Conservation (phyloP, 2,113 vertebrate genomes). For the Grallaria varia region DNA sequence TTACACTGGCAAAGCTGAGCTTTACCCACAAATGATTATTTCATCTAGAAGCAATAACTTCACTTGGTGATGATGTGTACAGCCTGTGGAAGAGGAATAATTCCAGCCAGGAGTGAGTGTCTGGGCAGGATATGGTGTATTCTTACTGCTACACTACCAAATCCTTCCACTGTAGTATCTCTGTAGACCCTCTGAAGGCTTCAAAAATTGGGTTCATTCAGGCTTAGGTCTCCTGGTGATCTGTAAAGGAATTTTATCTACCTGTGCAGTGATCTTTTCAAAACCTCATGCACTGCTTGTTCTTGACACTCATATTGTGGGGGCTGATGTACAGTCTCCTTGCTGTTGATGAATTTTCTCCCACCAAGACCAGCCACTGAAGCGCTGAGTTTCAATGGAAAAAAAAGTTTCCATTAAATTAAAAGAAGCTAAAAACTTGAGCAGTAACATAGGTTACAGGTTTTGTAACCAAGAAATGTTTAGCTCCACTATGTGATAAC, state of each 20-base stretch:
- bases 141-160: background rate
- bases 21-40: fast-evolving
- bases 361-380: background rate
- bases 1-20: background rate
- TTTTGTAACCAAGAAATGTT: background rate
- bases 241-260: constrained; percentile 1
- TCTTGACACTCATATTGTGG: background rate
- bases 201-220: background rate
- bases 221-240: background rate
- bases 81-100: background rate
- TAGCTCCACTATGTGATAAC: background rate
- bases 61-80: background rate
- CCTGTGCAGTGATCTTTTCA: constrained; percentile 33
- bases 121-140: background rate
- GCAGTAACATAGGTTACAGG: background rate
- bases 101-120: background rate
- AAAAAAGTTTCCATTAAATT: background rate
- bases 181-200: background rate
- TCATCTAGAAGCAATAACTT: background rate
- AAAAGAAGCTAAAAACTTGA: background rate
- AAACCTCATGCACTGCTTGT: background rate
- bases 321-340: background rate
- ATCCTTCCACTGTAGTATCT: background rate
- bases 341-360: background rate
- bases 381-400: background rate